Base-by-base conservation (phyloP, 2,797 vertebrate genomes). In the Clarias laeviceps region DNA sequence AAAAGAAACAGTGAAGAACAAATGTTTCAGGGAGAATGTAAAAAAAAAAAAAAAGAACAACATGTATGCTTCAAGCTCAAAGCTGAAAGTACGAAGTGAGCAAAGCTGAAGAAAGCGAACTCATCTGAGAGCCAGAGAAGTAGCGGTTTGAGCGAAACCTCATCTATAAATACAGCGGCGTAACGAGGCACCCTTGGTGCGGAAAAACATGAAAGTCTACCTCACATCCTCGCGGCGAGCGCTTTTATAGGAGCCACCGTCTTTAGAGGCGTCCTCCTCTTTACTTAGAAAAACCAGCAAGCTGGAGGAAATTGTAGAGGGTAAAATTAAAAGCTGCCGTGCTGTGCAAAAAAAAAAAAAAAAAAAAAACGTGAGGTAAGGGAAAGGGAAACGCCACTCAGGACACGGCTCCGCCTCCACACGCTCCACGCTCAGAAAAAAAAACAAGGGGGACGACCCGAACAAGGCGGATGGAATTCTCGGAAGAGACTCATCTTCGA, bases 231-330 rank as follows among this genome's bases (percentile, higher is more conserved):
- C 79, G 37, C 80, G 69, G 17, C 12, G 86, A 69, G 82, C 73
- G 50, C 37, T 88, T 89, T 79, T 87, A 90, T 82, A 88, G 86
- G 34, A 88, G 82, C 84, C 68, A 56, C 66, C 61, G 82, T 89
- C 89, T 90, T 89, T 90, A 88, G 84, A 84, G 87, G 85, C 84
- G 82, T 78, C 64, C 85, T 85, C 86, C 87, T 88, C 88, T 91
- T 93, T 91, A 92, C 92, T 94, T 92, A 91, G 88, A 92, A 94
- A 54, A 94, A 89, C 86, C 86, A 90, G 89, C 87, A 86, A 85
- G 89, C 87, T 92, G 87, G 80, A 88, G 89, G 89, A 91, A 93
- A 91, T 90, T 89, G 89, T 85, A 88, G 84, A 92, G 92, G 92
- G 90, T 83, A 89, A 91, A 93, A 91, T 91, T 90, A 90, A 90